These are phyloP conservation scores for Chrysolina oricalcia DNA, from an alignment of 2,888 invertebrate genomes.

Conservation along the genomic window DNA sequence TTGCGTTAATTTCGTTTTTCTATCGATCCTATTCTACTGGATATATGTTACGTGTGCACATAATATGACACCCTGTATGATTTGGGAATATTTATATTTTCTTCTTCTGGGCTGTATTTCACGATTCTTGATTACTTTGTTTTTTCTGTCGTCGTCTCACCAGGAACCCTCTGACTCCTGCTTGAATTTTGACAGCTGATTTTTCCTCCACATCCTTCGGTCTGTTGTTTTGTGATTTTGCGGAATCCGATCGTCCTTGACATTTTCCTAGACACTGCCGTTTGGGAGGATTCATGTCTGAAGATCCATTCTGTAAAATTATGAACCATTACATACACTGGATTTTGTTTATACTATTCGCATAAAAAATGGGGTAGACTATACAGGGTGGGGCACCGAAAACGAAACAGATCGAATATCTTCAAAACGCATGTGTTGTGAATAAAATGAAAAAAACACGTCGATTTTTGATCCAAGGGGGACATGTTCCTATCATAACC, in stretches of 20 bases:
- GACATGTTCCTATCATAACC: too few relatives aligned
- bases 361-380: too few relatives aligned
- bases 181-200: slow-evolving; percentile 75
- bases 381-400: too few relatives aligned
- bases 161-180: slow-evolving; percentile 74
- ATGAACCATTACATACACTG: neutral
- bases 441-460: too few relatives aligned
- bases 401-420: too few relatives aligned
- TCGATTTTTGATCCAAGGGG: too few relatives aligned
- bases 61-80: slow-evolving; percentile 6
- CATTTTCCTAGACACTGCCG: slow-evolving; percentile 62
- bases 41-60: neutral
- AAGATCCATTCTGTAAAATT: slow-evolving; percentile 62
- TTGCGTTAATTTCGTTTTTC: neutral
- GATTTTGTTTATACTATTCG: too few relatives aligned
- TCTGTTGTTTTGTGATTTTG: slow-evolving; percentile 53
- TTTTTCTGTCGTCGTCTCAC: slow-evolving; percentile 73
- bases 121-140: slow-evolving; percentile 47
- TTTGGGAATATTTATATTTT: slow-evolving; percentile 28
- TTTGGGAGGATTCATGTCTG: slow-evolving; percentile 53
- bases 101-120: slow-evolving; percentile 26
- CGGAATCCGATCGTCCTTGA: slow-evolving; percentile 53
- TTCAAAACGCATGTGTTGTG: too few relatives aligned
- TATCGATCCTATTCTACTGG: neutral
- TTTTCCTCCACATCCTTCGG: slow-evolving; percentile 66